Percentiles rank a stretch among this genome's conserved stretches.
Evolutionary conservation across 2,113 vertebrate genomes (phyloP).

Genomic region (Amblyopsis rosae): DNA sequence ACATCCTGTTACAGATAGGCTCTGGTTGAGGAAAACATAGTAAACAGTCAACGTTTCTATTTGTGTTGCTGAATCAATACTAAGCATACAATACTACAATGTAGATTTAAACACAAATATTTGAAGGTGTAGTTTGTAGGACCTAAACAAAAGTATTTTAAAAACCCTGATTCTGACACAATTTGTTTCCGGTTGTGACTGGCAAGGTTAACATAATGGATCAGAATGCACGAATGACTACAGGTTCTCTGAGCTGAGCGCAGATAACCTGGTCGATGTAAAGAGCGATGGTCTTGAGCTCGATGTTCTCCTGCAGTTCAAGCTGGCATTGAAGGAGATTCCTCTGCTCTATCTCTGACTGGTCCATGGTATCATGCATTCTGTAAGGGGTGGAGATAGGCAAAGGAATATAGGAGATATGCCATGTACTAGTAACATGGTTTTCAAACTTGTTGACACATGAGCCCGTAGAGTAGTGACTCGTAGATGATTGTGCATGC

Average conservation of each 20-base stretch:
- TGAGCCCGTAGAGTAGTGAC: too few species aligned
- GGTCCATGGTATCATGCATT: constrained; percentile 69
- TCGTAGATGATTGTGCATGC: too few species aligned
- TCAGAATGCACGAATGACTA: constrained; percentile 77
- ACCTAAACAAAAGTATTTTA: neutral
- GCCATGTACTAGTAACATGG: neutral
- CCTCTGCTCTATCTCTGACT: constrained; percentile 78
- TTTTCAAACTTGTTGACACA: too few species aligned
- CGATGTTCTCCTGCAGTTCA: constrained; percentile 84
- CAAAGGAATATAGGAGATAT: neutral
- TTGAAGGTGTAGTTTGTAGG: neutral
- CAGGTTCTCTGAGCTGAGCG: constrained; percentile 77
- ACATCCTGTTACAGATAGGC: too few species aligned
- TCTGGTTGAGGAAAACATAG: too few species aligned
- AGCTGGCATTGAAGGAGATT: constrained; percentile 78
- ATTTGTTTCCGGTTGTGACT: too few species aligned
- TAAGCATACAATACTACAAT: too few species aligned
- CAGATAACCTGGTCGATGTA: constrained; percentile 92
- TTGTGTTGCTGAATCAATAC: too few species aligned
- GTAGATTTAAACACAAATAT: neutral
- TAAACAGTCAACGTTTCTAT: too few species aligned
- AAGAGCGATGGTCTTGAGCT: constrained; percentile 81
- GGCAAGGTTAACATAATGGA: neutral
- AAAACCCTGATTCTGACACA: too few species aligned
- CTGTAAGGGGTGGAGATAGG: constrained; percentile 58